Base-by-base conservation (phyloP, 2,113 vertebrate species). In the Leucosticte australis region DNA sequence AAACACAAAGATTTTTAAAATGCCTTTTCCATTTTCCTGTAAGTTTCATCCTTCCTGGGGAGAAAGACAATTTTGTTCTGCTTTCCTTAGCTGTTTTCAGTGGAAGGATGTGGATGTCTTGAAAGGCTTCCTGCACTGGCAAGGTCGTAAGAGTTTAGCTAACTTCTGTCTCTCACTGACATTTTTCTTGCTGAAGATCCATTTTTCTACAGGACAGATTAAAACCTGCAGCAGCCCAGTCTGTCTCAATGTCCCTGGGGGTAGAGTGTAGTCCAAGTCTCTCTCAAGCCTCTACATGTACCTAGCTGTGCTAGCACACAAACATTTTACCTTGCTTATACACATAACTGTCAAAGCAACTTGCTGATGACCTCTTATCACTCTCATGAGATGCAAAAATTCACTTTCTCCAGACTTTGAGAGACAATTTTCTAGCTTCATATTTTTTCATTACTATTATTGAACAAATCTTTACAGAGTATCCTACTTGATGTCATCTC, bases 201-300 rank as follows among this genome's bases (percentile, higher is more conserved):
- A 5, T 68, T 60, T 92, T 83, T 60, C 15, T 70, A 30, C 16
- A 60, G 35, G 28, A 5, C 2, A 1, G 18, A 22, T 50, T 41
- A 60, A 46, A 70, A 44, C 0, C 0, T 30, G 10, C 12, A 20
- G 8, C 35, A 42, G 30, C 24, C 30, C 53, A 24, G 6, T 49
- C 39, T 85, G 41, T 30, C 62, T 35, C 15, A 59, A 24, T 23
- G 6, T 13, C n/a, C 19, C 41, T 30, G 15, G 28, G 22, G 5
- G 2, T 5, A 60, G 21, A 62, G 37, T 21, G 10, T 31, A 53
- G 22, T 53, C n/a, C 28, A 33, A 7, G 18, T 20, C 28, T 24
- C 14, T 60, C 55, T 64, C 21, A 42, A 47, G 17, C 26, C 15
- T 60, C 33, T 63, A 18, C 17, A 7, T 47, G 14, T 57, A 18